Evolutionary conservation across 2,113 vertebrate genomes (phyloP), one percentile per base, ranked within the genome.

Genomic region (Bagarius yarrelli): DNA sequence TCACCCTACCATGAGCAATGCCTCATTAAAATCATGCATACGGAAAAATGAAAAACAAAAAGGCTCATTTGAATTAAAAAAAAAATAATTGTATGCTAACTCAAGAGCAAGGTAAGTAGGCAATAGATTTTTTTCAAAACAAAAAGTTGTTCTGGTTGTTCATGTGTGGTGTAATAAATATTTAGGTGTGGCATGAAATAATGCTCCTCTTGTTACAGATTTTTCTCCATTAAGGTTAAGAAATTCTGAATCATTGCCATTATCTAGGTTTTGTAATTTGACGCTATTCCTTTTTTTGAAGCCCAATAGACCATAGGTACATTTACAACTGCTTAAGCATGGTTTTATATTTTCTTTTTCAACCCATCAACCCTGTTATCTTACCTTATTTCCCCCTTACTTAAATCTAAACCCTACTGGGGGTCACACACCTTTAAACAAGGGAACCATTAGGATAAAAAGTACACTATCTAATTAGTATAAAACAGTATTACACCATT

Each of bases 381-480:
- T 11, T 52, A 53, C 47, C 27, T 32, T 53, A 40, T 32, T 27
- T n/a, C 44, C 14, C 8, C 19, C 8, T 53, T 25, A 73, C 14
- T 34, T 55, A 73, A 73, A 14, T 78, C 78, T 83, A 83, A 89
- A 76, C 83, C 73, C 27, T 8, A 85, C 52, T 6, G 67, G 86
- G 87, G 85, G 88, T 88, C 87, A 87, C 85, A 0, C 83, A 94
- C 2, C 23, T 89, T 91, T 81, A 93, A 93, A 94, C 91, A 92
- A 88, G 56, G 0, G 83, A 70, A 85, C 84, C 69, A 80, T 89
- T 87, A 89, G 87, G 88, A 25, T 81, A 84, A 84, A 64, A 80
- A 86, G 85, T 89, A 88, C 85, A 92, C 91, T 91, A 85, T 93
- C 93, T 93, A 93, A 95, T 94, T 90, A 88, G 88, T 61, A 87